These are phyloP conservation scores for Phrynosoma platyrhinos DNA, from an alignment of 2,113 vertebrate species.

Conservation along the genomic window DNA sequence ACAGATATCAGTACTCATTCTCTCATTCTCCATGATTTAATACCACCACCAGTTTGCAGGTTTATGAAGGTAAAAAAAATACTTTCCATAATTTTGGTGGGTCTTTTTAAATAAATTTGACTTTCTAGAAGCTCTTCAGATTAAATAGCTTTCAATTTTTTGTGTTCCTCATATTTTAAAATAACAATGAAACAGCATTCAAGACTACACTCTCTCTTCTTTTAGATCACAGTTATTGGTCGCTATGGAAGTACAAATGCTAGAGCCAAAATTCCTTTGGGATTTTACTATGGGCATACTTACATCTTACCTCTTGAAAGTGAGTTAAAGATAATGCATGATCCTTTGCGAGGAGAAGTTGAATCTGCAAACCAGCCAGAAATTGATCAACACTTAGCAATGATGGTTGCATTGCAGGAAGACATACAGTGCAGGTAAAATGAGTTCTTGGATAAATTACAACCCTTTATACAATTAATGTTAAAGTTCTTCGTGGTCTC, in stretches of 20 bases:
- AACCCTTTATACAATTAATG: background rate
- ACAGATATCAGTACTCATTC: conserved; percentile 99
- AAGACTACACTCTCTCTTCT: conserved; percentile 43
- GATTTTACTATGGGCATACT: conserved; percentile 98
- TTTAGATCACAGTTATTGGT: conserved; percentile 97
- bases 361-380: conserved; percentile 92
- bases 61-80: conserved; percentile 94
- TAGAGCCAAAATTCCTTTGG: conserved; percentile 96
- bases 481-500: too few relatives aligned
- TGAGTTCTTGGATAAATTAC: background rate
- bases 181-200: conserved; percentile 18
- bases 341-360: conserved; percentile 91
- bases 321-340: conserved; percentile 95
- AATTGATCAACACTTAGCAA: conserved; percentile 94
- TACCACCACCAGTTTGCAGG: conserved; percentile 96
- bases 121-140: background rate
- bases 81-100: background rate
- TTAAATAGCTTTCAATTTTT: background rate
- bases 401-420: conserved; percentile 98
- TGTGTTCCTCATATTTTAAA: conserved; percentile 29
- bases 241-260: conserved; percentile 98
- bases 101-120: background rate
- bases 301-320: conserved; percentile 98
- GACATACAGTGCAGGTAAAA: conserved; percentile 98
- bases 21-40: conserved; percentile 94